Conservation (phyloP, 2,888 invertebrate species). For the Ophion slaviceki region DNA sequence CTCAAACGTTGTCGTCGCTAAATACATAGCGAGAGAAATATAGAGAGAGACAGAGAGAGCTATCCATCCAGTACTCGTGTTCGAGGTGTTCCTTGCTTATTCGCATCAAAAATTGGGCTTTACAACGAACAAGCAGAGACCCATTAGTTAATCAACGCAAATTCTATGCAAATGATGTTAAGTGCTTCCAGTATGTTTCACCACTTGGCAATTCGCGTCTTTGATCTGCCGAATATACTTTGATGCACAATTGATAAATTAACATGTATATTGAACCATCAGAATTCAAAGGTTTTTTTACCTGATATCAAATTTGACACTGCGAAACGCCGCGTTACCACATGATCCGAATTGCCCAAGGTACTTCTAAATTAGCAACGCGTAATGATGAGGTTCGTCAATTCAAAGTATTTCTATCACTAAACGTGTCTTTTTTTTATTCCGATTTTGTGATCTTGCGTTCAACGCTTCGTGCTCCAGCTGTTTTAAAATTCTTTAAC, state of each 20-base stretch:
- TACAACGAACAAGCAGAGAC: conserved; percentile 3
- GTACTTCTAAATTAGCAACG: too few species aligned
- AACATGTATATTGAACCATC: conserved; percentile 19
- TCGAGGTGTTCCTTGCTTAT: conserved; percentile 8
- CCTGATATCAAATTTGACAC: background rate
- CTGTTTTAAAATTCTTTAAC: background rate
- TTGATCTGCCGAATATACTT: conserved; percentile 9
- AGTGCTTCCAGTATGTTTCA: background rate
- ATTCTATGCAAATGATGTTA: conserved; percentile 6
- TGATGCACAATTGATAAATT: conserved; percentile 21
- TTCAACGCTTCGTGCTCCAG: background rate
- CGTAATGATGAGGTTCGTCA: too few species aligned
- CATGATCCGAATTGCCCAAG: too few species aligned
- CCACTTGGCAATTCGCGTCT: background rate
- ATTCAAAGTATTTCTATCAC: background rate
- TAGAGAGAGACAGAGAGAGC: background rate
- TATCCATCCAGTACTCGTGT: background rate
- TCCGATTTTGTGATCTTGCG: background rate
- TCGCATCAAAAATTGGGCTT: conserved; percentile 2
- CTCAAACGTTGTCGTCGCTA: background rate
- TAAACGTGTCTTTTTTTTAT: background rate
- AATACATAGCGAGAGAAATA: background rate
- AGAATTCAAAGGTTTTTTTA: background rate
- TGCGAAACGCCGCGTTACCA: too few species aligned
- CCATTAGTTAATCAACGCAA: conserved; percentile 1